phyloP scores from a whole-genome alignment of 2,113 vertebrate species.

The Jacana jacana region DNA sequence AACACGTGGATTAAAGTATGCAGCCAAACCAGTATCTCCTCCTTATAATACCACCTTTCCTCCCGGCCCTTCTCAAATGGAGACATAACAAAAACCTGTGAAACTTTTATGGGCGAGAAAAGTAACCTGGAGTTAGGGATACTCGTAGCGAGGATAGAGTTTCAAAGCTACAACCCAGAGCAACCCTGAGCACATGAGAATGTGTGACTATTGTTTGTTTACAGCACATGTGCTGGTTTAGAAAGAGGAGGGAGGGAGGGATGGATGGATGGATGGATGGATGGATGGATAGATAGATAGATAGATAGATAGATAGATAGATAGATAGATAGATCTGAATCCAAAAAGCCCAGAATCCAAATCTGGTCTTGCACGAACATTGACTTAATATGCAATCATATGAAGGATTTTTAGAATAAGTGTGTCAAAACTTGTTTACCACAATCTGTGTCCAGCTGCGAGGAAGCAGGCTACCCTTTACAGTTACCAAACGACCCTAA shows the following conservation, averaged over 20 bases:
- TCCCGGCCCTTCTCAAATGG: slow-evolving; percentile 34
- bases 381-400: background rate
- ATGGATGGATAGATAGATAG: background rate
- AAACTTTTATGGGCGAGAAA: slow-evolving; percentile 61
- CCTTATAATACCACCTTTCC: background rate
- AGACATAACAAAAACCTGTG: slow-evolving; percentile 64
- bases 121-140: slow-evolving; percentile 53
- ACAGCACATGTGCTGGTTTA: background rate
- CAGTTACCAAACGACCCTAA: slow-evolving; percentile 31
- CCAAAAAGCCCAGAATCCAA: no score
- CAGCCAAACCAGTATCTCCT: background rate
- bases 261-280: background rate
- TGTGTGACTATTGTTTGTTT: slow-evolving; percentile 38
- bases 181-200: slow-evolving; percentile 4
- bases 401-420: background rate
- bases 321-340: background rate
- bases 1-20: background rate
- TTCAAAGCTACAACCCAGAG: slow-evolving; percentile 55
- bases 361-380: background rate
- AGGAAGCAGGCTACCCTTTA: background rate
- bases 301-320: background rate
- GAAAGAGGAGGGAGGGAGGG: background rate
- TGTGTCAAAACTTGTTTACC: slow-evolving; percentile 6
- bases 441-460: slow-evolving; percentile 4
- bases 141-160: slow-evolving; percentile 32